Conservation (phyloP, 2,797 vertebrate genomes). For the Babyrousa celebensis region DNA sequence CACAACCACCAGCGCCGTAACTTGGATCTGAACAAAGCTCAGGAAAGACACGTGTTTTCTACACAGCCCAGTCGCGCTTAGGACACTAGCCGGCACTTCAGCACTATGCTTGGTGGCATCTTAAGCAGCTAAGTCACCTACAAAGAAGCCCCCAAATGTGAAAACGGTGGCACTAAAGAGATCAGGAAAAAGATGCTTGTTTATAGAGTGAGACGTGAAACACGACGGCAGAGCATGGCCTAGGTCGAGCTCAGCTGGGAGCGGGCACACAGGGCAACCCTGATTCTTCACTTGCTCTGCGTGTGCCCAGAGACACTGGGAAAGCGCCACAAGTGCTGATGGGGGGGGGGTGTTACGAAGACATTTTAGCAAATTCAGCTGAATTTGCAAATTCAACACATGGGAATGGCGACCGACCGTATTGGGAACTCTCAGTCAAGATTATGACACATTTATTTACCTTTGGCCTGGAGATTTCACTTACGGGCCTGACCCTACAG, state of each 20-base stretch:
- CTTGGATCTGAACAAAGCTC: not conserved
- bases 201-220: rapidly evolving
- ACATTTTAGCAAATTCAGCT: too few species aligned
- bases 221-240: rapidly evolving
- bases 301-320: rapidly evolving
- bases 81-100: not conserved
- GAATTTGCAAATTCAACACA: rapidly evolving
- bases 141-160: not conserved
- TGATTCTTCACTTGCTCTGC: not conserved
- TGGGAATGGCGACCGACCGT: not conserved
- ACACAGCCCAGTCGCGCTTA: not conserved
- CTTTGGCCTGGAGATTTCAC: not conserved
- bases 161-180: not conserved
- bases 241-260: not conserved
- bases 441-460: too few species aligned
- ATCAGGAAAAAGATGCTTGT: not conserved
- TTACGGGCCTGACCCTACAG: too few species aligned
- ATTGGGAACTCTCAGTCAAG: too few species aligned
- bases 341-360: not conserved
- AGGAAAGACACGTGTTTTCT: not conserved
- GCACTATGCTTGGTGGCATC: not conserved
- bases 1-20: rapidly evolving
- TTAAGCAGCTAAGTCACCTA: not conserved
- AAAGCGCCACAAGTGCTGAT: rapidly evolving
- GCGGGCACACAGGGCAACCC: rapidly evolving